phyloP scores from a whole-genome alignment of 2,888 invertebrate genomes.

The Orthonevra nobilis region DNA sequence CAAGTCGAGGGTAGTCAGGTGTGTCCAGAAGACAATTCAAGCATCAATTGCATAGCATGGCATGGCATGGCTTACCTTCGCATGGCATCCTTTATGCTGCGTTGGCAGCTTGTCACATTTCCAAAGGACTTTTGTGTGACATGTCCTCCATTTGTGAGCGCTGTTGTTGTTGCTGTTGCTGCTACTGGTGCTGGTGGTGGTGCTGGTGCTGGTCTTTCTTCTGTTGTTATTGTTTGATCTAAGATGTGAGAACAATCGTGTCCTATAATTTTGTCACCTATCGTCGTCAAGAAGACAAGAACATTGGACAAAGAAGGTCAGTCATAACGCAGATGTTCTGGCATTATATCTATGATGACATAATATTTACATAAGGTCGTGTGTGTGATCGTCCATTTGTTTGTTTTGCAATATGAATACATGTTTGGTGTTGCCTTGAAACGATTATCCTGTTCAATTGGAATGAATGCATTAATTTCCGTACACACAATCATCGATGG shows the following conservation, averaged over 20 bases:
- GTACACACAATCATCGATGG: slow-evolving; percentile 28
- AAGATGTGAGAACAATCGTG: slow-evolving; percentile 63
- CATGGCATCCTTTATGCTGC: slow-evolving; percentile 1
- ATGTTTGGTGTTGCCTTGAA: slow-evolving; percentile 60
- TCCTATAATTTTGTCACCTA: slow-evolving; percentile 57
- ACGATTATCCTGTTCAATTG: slow-evolving; percentile 69
- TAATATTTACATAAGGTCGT: slow-evolving; percentile 36
- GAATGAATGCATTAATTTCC: slow-evolving; percentile 60
- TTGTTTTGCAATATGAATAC: slow-evolving; percentile 38
- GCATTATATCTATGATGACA: slow-evolving; percentile 7
- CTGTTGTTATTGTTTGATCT: slow-evolving; percentile 44
- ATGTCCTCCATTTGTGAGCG: background rate
- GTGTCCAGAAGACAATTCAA: slow-evolving; percentile 54
- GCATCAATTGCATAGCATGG: slow-evolving; percentile 53
- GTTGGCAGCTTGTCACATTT: slow-evolving; percentile 1
- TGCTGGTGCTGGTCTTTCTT: too few relatives aligned
- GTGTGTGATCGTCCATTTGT: background rate
- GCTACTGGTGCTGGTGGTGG: too few relatives aligned
- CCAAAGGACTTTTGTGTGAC: slow-evolving; percentile 1
- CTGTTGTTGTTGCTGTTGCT: slow-evolving; percentile 14
- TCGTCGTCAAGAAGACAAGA: slow-evolving; percentile 14
- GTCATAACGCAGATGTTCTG: background rate
- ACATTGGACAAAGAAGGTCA: background rate
- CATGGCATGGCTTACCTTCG: too few relatives aligned
- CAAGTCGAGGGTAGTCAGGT: slow-evolving; percentile 47